These are phyloP conservation scores for Monochamus alternatus DNA, from an alignment of 2,888 invertebrate species.

Conservation along the genomic window DNA sequence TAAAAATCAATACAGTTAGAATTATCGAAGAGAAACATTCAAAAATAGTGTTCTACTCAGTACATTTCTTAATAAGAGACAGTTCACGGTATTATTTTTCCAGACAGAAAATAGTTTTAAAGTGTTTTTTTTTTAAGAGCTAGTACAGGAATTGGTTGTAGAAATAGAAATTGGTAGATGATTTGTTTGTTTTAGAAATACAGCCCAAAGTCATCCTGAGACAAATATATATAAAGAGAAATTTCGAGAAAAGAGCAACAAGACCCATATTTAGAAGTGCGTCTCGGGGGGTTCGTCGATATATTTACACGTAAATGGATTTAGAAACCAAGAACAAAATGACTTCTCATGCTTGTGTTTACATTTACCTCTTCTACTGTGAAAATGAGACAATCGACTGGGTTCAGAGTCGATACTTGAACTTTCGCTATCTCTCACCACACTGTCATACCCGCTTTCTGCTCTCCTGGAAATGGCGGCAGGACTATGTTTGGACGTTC, in stretches of 20 bases:
- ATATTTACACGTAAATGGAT: conserved; percentile 85
- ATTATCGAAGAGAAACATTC: no score
- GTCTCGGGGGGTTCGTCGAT: conserved; percentile 75
- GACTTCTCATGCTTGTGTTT: conserved; percentile 81
- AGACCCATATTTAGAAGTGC: conserved; percentile 65
- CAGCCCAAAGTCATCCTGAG: conserved; percentile 27
- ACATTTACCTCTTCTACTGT: conserved; percentile 73
- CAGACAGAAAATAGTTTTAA: no score
- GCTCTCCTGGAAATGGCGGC: conserved; percentile 86
- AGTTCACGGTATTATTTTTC: no score
- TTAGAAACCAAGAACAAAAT: conserved; percentile 83
- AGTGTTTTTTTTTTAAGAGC: no score
- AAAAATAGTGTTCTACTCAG: no score
- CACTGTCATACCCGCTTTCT: conserved; percentile 94
- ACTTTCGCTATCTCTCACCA: conserved; percentile 90
- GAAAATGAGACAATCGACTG: conserved; percentile 71
- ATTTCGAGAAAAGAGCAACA: conserved; percentile 6
- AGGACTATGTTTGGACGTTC: conserved; percentile 87
- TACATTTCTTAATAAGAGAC: no score
- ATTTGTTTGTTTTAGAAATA: conserved; percentile 11
- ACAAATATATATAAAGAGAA: conserved; percentile 15
- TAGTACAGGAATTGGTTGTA: no score
- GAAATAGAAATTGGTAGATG: not conserved
- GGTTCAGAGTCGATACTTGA: conserved; percentile 87
- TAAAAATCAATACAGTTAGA: no score